Evolutionary conservation across 2,797 vertebrate species (phyloP).

Genomic region (Sebastes elongatus): DNA sequence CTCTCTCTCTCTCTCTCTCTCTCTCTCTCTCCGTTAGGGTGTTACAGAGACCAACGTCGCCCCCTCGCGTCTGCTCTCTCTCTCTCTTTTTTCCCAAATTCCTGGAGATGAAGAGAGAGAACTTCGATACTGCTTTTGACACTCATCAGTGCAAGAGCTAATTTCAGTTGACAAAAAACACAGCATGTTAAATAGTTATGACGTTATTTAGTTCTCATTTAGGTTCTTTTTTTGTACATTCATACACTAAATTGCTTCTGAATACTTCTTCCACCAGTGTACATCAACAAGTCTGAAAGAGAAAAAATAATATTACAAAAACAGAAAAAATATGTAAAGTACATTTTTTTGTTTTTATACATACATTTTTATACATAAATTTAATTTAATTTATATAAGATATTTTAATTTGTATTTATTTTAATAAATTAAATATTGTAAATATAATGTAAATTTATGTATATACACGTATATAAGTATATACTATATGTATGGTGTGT

Average conservation of each 20-base stretch:
- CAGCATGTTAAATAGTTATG: background rate
- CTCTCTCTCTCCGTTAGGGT: background rate
- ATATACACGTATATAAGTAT: background rate
- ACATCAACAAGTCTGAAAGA: background rate
- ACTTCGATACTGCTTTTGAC: background rate
- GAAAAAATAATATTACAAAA: background rate
- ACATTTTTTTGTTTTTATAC: too few relatives aligned
- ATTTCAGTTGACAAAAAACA: background rate
- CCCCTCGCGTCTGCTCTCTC: conserved; percentile 70
- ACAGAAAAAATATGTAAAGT: background rate
- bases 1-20: background rate
- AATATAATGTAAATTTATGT: background rate
- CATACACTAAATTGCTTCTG: background rate
- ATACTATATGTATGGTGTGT: background rate
- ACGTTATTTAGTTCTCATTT: background rate
- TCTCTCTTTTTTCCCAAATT: background rate
- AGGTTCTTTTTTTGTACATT: too few relatives aligned
- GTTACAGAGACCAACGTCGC: conserved; percentile 78
- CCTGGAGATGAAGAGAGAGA: background rate
- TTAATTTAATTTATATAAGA: too few relatives aligned
- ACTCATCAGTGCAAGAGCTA: background rate
- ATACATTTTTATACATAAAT: too few relatives aligned
- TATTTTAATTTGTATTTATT: too few relatives aligned
- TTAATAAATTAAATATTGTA: background rate
- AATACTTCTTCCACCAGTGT: background rate